Evolutionary conservation across 2,888 invertebrate genomes (phyloP), one percentile per base, ranked within the genome.

Genomic region (Rhagophthalmus giganteus): DNA sequence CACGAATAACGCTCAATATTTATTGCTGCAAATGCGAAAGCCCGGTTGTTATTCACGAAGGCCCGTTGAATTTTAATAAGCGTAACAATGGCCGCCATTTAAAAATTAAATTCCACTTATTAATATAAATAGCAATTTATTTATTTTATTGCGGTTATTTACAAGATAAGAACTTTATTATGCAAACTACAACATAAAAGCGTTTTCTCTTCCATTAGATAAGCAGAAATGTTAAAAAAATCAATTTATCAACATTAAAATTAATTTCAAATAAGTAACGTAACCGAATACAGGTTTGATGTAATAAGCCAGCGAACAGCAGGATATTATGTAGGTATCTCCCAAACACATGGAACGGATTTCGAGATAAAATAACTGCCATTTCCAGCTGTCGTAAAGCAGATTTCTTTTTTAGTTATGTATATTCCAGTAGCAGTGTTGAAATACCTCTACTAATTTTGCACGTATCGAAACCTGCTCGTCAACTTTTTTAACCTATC

Each of bases 371-470:
- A 24, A 41, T 41, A 32, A 13, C 16, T 41, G 41, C 41, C 31
- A 31, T 41, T 31, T 32, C 25, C 10, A 42, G 25, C 26, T 15
- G 32, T 42, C 32, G 42, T 33, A 33, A 42, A 32, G 33, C 14
- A 12, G 13, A 16, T 25, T 42, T 42, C 25, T 33, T 33, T 33
- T 42, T 42, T 33, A 27, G 15, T 33, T 40, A 14, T 44, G 34
- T 20, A 44, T 44, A 34, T 44, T 44, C 34, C 38, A 31, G 46
- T 46, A 46, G 38, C 38, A 31, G 31, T 38, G 31, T 32, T 32
- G 38, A 35, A 45, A 45, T 45, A 46, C 26, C 32, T 46, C 15
- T 26, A 14, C 46, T 32, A 46, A 46, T 38, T 46, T 46, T 28
- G 32, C 37, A 31, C 30, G 14, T 37, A 28, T 16, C 39, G 10